These are phyloP conservation scores for Macrosteles quadrilineatus DNA, from an alignment of 1,140 invertebrate genomes.

Conservation along the genomic window DNA sequence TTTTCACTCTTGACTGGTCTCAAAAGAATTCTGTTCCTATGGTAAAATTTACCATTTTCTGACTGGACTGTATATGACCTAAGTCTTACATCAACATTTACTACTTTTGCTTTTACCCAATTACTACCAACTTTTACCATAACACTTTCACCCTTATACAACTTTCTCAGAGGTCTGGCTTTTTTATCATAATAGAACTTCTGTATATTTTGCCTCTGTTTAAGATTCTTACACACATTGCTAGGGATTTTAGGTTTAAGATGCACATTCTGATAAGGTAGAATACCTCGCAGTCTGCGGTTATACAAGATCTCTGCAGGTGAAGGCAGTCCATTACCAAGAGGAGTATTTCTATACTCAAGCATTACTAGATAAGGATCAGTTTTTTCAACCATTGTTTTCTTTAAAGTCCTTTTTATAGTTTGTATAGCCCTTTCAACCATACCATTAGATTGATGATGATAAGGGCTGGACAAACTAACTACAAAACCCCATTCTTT, in stretches of 20 bases:
- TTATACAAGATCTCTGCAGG: not conserved
- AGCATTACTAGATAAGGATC: constrained; percentile 30
- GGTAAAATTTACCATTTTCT: no score
- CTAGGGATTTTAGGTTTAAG: not conserved
- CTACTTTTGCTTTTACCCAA: not conserved
- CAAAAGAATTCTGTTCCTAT: no score
- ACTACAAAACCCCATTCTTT: constrained; percentile 49
- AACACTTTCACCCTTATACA: not conserved
- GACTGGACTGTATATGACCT: not conserved
- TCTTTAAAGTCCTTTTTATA: constrained; percentile 48
- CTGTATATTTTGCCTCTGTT: not conserved
- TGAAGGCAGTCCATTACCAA: constrained; percentile 4
- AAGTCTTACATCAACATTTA: not conserved
- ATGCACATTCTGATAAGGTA: not conserved
- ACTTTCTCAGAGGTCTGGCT: not conserved
- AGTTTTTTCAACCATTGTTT: constrained; percentile 32
- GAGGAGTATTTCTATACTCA: constrained; percentile 25
- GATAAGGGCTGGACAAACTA: constrained; percentile 46
- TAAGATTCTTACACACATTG: not conserved
- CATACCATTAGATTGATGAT: constrained; percentile 49
- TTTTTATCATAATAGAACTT: not conserved
- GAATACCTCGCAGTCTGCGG: not conserved
- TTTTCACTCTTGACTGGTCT: no score
- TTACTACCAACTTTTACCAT: not conserved
- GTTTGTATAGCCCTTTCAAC: constrained; percentile 48